Evolutionary conservation across 2,888 invertebrate species (phyloP), one percentile per base, ranked within the genome.

Genomic region (Ptilodon capucinus): DNA sequence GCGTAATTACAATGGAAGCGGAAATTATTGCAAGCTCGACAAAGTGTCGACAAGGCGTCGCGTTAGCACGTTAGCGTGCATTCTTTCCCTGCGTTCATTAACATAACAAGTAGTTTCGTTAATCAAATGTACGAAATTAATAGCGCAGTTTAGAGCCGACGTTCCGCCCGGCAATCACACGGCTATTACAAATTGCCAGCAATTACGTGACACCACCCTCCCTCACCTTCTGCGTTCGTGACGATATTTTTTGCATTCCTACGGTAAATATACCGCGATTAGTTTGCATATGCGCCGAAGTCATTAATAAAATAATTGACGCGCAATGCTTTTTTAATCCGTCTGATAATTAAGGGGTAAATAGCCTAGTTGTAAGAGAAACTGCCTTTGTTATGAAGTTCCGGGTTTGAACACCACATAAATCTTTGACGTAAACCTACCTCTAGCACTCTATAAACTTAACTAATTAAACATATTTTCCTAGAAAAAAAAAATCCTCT

Each of bases 101-200:
- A 72, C 87, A 90, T 90, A 91, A 90, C 88, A 89, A 89, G 88
- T 88, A 89, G 87, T 90, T 90, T 85, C 88, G 89, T 90, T 90
- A 89, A 91, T 90, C 89, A 91, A 91, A 91, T 90, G 88, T 88
- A 90, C 87, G 83, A 89, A 90, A 90, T 90, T 90, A 91, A 91
- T 89, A 84, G 90, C 82, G 79, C 79, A 87, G 89, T 87, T 90
- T 90, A 89, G 86, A 86, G 79, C 74, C 81, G 76, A 79, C 86
- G 86, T 86, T 83, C 81, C 86, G 77, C 82, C 81, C 79, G 79
- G 85, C 87, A 89, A 89, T 89, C 90, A 84, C 86, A 85, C 79
- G 84, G 82, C 81, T 82, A 86, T 88, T 88, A 89, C 88, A 90
- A 90, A 90, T 90, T 89, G 87, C 88, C 65, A 68, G 80, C 79